Percentiles rank a stretch among this genome's conserved stretches.
These are phyloP conservation scores for Varanus komodoensis DNA, from an alignment of 2,113 vertebrate species.

Conservation along the genomic window DNA sequence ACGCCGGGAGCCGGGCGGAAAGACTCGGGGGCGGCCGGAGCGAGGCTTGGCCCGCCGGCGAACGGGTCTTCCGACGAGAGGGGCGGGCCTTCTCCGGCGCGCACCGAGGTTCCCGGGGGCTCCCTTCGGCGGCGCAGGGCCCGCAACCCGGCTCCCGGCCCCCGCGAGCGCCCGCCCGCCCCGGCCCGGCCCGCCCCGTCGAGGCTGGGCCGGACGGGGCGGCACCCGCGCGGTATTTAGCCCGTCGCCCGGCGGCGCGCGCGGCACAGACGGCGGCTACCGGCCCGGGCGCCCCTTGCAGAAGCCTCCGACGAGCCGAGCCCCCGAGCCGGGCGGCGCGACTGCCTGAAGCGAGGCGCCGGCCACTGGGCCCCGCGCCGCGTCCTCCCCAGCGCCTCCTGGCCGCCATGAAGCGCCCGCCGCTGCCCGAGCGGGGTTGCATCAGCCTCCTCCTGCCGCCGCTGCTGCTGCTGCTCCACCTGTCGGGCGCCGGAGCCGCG, in stretches of 20 bases:
- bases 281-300: not conserved
- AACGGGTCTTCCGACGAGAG: not conserved
- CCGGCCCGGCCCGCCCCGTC: not conserved
- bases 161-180: not conserved
- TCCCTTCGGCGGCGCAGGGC: no score
- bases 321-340: not conserved
- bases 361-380: not conserved
- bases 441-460: not conserved
- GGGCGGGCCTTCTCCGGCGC: no score
- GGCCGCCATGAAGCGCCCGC: constrained; percentile 10
- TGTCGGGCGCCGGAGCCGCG: not conserved
- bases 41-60: not conserved
- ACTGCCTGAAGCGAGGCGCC: no score
- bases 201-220: no score
- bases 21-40: not conserved
- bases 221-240: not conserved
- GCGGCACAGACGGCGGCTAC: no score
- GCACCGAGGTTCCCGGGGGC: no score
- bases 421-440: not conserved
- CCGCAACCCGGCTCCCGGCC: not conserved
- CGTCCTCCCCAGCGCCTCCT: not conserved
- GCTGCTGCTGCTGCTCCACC: not conserved
- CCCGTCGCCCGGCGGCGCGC: not conserved
- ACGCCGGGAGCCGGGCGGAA: not conserved
- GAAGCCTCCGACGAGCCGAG: not conserved